These are phyloP conservation scores for Dendroctonus ponderosae DNA, from an alignment of 1,140 invertebrate genomes.

Conservation along the genomic window DNA sequence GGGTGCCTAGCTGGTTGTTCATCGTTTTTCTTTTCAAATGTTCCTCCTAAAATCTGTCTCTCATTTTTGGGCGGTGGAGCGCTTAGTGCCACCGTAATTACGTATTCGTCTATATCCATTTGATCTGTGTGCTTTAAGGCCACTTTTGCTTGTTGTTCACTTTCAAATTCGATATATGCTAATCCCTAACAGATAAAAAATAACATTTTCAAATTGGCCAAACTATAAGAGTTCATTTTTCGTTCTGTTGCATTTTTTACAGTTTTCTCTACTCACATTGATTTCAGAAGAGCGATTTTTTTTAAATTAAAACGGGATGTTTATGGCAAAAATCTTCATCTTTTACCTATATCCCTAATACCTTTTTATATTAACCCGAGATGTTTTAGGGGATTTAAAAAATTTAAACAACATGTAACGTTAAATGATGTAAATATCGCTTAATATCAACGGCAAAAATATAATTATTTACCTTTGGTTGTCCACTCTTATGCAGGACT, in stretches of 20 bases:
- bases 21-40: slow-evolving; percentile 2
- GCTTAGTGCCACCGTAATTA: slow-evolving; percentile 78
- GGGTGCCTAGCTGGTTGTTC: slow-evolving; percentile 35
- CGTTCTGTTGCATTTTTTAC: too few relatives aligned
- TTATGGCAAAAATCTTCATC: too few relatives aligned
- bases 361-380: neutral
- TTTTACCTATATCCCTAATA: too few relatives aligned
- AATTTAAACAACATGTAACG: neutral
- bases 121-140: slow-evolving; percentile 74
- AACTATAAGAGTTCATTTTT: too few relatives aligned
- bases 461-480: slow-evolving; percentile 69
- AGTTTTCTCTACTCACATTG: too few relatives aligned
- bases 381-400: neutral
- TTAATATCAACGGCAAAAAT: too few relatives aligned
- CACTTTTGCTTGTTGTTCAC: slow-evolving; percentile 61
- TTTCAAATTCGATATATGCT: slow-evolving; percentile 70
- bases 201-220: neutral
- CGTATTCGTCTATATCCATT: slow-evolving; percentile 59
- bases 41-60: neutral
- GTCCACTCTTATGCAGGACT: slow-evolving; percentile 80
- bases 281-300: too few relatives aligned
- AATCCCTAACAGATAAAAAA: slow-evolving; percentile 54
- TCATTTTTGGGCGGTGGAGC: slow-evolving; percentile 70
- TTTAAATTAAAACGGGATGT: too few relatives aligned
- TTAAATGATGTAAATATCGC: neutral